Evolutionary conservation across 2,113 vertebrate species (phyloP).

Genomic region (Phyllostomus hastatus): DNA sequence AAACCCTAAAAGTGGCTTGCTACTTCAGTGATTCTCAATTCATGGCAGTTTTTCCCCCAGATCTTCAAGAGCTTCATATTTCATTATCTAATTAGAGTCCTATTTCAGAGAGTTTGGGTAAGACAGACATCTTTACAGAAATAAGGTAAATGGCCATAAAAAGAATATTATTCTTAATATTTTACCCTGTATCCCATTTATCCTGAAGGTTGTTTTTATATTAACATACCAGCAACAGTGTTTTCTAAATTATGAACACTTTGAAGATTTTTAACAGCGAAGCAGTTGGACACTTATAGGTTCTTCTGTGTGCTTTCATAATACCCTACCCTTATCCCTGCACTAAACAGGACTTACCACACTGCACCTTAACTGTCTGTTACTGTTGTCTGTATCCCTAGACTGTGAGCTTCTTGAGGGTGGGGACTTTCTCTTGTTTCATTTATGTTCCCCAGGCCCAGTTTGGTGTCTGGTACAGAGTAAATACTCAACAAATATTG

Average conservation of each 20-base stretch:
- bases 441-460: not conserved
- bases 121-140: not conserved
- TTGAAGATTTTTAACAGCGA: not conserved
- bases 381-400: not conserved
- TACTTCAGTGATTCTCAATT: not conserved
- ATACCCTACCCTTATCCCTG: not conserved
- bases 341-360: not conserved
- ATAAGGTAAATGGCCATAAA: not conserved
- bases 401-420: not conserved
- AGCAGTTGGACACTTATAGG: not conserved
- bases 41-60: not conserved
- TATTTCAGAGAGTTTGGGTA: conserved; percentile 23
- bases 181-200: not conserved
- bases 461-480: not conserved
- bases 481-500: not conserved
- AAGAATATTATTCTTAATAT: conserved; percentile 25
- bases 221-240: not conserved
- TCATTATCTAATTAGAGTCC: not conserved
- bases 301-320: not conserved
- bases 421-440: not conserved
- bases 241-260: not conserved
- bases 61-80: conserved; percentile 5
- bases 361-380: not conserved
- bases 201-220: not conserved
- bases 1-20: not conserved